Evolutionary conservation across 2,113 vertebrate genomes (phyloP).

Genomic region (Hippocampus barbouri): DNA sequence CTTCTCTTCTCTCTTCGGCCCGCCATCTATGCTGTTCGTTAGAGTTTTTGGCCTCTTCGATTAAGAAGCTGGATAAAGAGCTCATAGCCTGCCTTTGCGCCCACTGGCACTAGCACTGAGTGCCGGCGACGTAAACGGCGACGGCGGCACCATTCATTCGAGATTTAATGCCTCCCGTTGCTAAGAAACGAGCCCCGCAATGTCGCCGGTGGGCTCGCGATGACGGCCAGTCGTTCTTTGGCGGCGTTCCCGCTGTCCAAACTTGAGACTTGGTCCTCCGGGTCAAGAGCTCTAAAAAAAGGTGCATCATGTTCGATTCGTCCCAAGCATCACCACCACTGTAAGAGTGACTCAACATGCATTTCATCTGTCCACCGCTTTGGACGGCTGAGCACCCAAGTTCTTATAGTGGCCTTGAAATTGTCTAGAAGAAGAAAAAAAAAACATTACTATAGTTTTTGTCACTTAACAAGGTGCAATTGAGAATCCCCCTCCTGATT

Average conservation of each 20-base stretch:
- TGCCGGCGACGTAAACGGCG: slow-evolving; percentile 9
- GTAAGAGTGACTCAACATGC: slow-evolving; percentile 27
- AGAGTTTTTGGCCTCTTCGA: slow-evolving; percentile 44
- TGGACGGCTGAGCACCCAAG: slow-evolving; percentile 38
- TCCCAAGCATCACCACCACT: slow-evolving; percentile 20
- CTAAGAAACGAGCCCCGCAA: slow-evolving; percentile 34
- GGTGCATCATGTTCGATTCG: slow-evolving; percentile 41
- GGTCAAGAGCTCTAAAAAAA: slow-evolving; percentile 17
- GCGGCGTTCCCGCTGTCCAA: slow-evolving; percentile 35
- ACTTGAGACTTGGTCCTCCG: slow-evolving; percentile 36
- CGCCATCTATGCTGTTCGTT: slow-evolving; percentile 61
- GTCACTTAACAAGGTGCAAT: slow-evolving; percentile 27
- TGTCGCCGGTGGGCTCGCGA: background rate
- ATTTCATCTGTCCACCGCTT: slow-evolving; percentile 34
- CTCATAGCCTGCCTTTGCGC: slow-evolving; percentile 51
- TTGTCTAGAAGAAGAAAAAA: slow-evolving; percentile 3
- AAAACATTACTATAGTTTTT: slow-evolving; percentile 15
- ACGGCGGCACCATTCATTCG: slow-evolving; percentile 16
- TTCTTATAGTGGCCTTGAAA: slow-evolving; percentile 58
- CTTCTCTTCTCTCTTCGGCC: slow-evolving; percentile 19
- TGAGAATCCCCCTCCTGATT: slow-evolving; percentile 47
- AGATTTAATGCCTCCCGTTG: slow-evolving; percentile 31
- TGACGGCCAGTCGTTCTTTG: slow-evolving; percentile 14
- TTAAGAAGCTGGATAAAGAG: slow-evolving; percentile 31
- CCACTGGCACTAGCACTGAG: slow-evolving; percentile 27